Base-by-base conservation (phyloP, 2,113 vertebrate species). In the Egretta garzetta region DNA sequence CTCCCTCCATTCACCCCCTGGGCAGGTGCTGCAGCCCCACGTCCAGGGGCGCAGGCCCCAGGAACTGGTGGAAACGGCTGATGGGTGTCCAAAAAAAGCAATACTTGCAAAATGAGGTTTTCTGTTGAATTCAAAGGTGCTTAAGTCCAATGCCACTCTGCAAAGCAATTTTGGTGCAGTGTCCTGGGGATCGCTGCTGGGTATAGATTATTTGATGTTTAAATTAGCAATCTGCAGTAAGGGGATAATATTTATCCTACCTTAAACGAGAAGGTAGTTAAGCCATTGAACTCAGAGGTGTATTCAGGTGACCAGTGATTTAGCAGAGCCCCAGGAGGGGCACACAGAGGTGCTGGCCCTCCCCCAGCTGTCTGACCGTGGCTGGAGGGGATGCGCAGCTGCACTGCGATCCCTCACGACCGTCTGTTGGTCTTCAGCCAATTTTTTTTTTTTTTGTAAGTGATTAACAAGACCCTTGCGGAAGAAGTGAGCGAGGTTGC, bases 331-430 rank as follows among this genome's bases (percentile, higher is more conserved):
- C 24, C 32, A 8, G 47, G 18, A 43, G 41, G 41, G 33, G 17
- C n/a, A 60, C 26, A 39, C 10, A 37, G 32, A 68, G 71, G 4
- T 33, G 67, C 63, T 62, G 39, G 1, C 12, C 83, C 27, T 52
- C 45, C 30, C 33, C 11, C 13, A 24, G 22, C 11, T 55, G 11
- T 63, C 26, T 24, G 8, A 6, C 47, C 1, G 0, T 1, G 2
- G 28, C 26, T n/a, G 10, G 1, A 41, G 35, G 43, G 49, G 12
- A n/a, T 16, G 17, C 23, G 53, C 37, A 71, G 43, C 35, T 71
- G 22, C 43, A 30, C 35, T 70, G 55, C 14, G 43, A 56, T 18
- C 33, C 56, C 20, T 28, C 60, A 4, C 6, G 15, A 67, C 33
- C 27, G 9, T 35, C 74, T 56, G 22, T 33, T 30, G 30, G 35